Evolutionary conservation across 1,140 invertebrate species (phyloP).

Genomic region (Drosophila takahashii): DNA sequence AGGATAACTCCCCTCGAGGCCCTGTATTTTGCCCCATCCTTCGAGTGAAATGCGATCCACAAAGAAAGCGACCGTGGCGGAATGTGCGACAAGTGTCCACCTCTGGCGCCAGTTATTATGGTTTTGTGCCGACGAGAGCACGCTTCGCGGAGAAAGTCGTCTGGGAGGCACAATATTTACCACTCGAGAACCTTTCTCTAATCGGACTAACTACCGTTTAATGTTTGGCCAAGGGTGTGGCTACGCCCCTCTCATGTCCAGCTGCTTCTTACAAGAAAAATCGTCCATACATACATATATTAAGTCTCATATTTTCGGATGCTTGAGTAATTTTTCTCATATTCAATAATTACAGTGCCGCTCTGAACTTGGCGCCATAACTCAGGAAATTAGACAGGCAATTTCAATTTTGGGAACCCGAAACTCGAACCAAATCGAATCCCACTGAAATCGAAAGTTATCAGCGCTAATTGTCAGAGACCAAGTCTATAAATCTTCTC

Average conservation of each 20-base stretch:
- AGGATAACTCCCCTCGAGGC: constrained; percentile 41
- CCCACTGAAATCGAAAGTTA: constrained; percentile 52
- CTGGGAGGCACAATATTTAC: constrained; percentile 54
- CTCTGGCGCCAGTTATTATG: constrained; percentile 66
- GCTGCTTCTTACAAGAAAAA: constrained; percentile 10
- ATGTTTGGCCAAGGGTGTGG: constrained; percentile 49
- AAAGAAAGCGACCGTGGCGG: constrained; percentile 72
- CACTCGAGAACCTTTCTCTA: constrained; percentile 41
- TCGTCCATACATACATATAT: not conserved
- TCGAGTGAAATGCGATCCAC: constrained; percentile 55
- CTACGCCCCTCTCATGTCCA: constrained; percentile 23
- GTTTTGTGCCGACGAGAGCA: constrained; percentile 15
- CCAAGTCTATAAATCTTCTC: constrained; percentile 66
- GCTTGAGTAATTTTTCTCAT: constrained; percentile 59
- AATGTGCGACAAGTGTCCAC: constrained; percentile 80
- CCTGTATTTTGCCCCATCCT: constrained; percentile 2
- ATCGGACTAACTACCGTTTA: constrained; percentile 77
- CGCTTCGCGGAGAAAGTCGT: constrained; percentile 35
- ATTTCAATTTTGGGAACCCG: constrained; percentile 55
- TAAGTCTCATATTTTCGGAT: constrained; percentile 36
- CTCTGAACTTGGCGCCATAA: constrained; percentile 60
- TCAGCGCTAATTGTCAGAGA: constrained; percentile 72
- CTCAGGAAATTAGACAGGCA: constrained; percentile 77
- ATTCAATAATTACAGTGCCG: constrained; percentile 65
- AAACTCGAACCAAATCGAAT: constrained; percentile 17